Conservation (phyloP, 2,113 vertebrate genomes). For the Salvelinus sp. region DNA sequence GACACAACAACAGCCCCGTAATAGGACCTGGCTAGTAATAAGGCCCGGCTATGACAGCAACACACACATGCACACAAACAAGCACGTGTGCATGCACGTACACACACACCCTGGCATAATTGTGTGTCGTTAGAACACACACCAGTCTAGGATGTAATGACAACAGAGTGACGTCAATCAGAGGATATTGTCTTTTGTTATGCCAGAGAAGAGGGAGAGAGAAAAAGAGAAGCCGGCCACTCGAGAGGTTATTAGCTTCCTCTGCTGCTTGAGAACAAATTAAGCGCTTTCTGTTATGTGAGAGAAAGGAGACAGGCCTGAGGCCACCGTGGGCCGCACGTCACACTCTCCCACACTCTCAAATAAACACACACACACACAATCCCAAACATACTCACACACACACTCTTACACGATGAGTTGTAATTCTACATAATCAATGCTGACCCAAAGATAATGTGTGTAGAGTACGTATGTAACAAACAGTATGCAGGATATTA, state of each 20-base stretch:
- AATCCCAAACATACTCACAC: background rate
- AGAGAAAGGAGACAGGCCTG: slow-evolving; percentile 10
- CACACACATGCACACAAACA: slow-evolving; percentile 3
- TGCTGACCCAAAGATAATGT: background rate
- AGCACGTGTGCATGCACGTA: background rate
- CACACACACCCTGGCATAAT: slow-evolving; percentile 1
- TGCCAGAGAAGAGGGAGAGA: background rate
- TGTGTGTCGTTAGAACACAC: slow-evolving; percentile 10
- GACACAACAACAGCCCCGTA: too few relatives aligned
- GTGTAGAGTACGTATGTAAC: background rate
- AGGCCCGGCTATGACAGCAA: background rate
- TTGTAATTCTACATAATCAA: background rate
- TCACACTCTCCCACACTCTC: background rate
- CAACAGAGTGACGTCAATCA: slow-evolving; percentile 22
- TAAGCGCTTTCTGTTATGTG: slow-evolving; percentile 10
- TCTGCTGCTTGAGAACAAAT: slow-evolving; percentile 22
- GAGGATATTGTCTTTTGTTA: slow-evolving; percentile 25
- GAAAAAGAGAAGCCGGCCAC: background rate
- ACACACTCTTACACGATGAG: background rate
- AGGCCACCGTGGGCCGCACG: background rate
- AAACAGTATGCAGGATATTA: background rate
- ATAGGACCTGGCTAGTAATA: background rate
- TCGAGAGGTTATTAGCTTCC: slow-evolving; percentile 8
- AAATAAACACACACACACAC: background rate
- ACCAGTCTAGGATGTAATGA: background rate